Evolutionary conservation across 1,140 invertebrate species (phyloP).

Genomic region (Subanguina moxae): DNA sequence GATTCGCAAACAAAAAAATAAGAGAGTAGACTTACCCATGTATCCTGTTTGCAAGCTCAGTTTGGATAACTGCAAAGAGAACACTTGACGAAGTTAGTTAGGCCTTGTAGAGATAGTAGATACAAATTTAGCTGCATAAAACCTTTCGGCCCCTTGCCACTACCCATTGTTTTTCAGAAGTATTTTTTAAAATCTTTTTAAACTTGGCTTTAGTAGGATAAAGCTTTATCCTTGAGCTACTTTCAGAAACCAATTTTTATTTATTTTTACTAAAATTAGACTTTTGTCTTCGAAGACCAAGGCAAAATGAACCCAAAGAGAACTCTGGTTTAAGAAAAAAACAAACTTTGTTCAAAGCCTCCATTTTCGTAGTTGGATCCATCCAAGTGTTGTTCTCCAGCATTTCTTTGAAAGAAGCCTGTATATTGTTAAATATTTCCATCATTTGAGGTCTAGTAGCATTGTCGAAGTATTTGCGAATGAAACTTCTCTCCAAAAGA

Average conservation of each 20-base stretch:
- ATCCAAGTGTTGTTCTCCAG: conserved; percentile 27
- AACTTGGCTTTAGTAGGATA: too few species aligned
- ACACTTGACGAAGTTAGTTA: too few species aligned
- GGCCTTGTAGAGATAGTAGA: too few species aligned
- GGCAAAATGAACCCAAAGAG: too few species aligned
- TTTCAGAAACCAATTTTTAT: too few species aligned
- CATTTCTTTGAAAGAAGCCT: conserved; percentile 20
- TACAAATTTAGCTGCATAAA: too few species aligned
- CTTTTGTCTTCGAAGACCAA: too few species aligned
- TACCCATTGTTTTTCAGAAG: too few species aligned
- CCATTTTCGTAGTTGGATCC: conserved; percentile 22
- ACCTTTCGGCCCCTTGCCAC: too few species aligned
- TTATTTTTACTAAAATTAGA: conserved; percentile 3
- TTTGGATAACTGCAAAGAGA: neutral
- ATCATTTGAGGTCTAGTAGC: conserved; percentile 18
- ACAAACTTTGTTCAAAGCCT: conserved; percentile 22
- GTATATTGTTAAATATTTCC: conserved; percentile 25
- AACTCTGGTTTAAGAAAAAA: neutral
- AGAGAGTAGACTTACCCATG: neutral
- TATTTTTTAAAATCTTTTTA: too few species aligned
- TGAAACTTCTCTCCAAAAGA: conserved; percentile 23
- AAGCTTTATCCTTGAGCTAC: too few species aligned
- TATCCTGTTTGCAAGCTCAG: neutral
- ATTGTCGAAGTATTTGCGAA: conserved; percentile 20
- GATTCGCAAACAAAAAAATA: too few species aligned